Evolutionary conservation across 2,888 invertebrate species (phyloP), one percentile per base, ranked within the genome.

Genomic region (Euplagia quadripunctaria): DNA sequence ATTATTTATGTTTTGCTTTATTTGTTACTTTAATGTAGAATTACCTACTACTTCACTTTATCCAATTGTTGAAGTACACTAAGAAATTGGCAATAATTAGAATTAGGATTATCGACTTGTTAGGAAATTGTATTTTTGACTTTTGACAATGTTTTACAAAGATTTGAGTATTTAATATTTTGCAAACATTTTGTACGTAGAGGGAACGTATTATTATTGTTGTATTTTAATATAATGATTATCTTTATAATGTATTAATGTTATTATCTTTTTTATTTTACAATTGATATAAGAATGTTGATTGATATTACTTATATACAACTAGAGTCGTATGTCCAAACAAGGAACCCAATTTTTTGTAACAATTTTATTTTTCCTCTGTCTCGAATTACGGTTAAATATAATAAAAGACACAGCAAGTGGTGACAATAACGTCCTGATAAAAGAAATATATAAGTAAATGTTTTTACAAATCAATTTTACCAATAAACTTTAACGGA

Each of bases 141-240:
- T 55, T 68, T 55, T 58, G n/a, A 58, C 42, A 55, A 55, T 58
- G 42, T 55, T 58, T 55, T 67, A 55, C 14, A 52, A 43, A 46
- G 43, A 46, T 61, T 58, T 52, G 11, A 17, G 17, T 67, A 16
- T 31, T 66, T 58, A 55, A 31, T 49, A 42, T n/a, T 49, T 66
- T 71, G 12, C 14, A 71, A 65, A 51, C 16, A 16, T 68, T 72
- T 68, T 64, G 64, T 46, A 64, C 55, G 55, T 68, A 68, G 49
- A 68, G 4, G 16, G 52, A 55, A 42, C 20, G n/a, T 61, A 66
- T 43, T 51, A 64, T n/a, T 61, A 63, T 11, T 72, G 20, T 71
- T 65, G 7, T 58, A 66, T 66, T 41, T 71, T 52, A 58, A 71
- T 55, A 43, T 55, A 43, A 68, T 58, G 8, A 12, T 69, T 61